phyloP scores from a whole-genome alignment of 2,888 invertebrate genomes.

The Nephrotoma guestfalica region DNA sequence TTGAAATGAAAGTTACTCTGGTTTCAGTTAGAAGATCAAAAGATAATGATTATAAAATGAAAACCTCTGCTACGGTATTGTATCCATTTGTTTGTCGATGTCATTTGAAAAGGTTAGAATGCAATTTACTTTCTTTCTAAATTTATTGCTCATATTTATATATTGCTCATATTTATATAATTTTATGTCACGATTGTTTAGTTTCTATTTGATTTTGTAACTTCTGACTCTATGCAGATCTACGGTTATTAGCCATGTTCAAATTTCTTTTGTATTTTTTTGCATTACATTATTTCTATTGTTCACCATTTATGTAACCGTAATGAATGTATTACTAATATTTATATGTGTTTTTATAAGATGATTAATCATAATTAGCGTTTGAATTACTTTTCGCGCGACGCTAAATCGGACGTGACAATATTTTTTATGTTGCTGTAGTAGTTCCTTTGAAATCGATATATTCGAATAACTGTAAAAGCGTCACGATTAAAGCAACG shows the following conservation, averaged over 20 bases:
- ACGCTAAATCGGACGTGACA: neutral
- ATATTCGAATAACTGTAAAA: no score
- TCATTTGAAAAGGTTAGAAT: neutral
- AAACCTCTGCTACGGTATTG: neutral
- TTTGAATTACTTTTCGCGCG: neutral
- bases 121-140: neutral
- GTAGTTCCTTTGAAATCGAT: no score
- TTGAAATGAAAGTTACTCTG: neutral
- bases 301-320: neutral
- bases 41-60: neutral
- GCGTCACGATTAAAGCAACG: no score
- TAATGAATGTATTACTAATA: neutral
- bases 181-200: neutral
- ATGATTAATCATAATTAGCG: neutral
- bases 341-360: neutral
- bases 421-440: no score
- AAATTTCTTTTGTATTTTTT: neutral
- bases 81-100: neutral
- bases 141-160: neutral
- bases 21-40: neutral
- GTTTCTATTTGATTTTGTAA: neutral
- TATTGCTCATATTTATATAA: neutral
- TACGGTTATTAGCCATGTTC: neutral
- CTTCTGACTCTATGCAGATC: neutral
- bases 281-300: neutral